These are phyloP conservation scores for Anoplophora glabripennis DNA, from an alignment of 1,140 invertebrate species.

Conservation along the genomic window DNA sequence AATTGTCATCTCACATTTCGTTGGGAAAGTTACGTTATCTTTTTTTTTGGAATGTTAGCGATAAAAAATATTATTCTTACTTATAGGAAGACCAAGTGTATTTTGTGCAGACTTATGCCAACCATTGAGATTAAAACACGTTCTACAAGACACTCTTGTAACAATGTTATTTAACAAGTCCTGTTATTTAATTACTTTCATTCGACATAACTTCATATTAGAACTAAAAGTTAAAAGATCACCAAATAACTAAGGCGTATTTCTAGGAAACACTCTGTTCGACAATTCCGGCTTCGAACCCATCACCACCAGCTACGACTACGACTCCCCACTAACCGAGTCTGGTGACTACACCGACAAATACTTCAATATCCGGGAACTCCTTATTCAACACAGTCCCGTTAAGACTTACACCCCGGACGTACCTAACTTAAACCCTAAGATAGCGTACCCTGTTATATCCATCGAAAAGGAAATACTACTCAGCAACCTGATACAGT, in stretches of 20 bases:
- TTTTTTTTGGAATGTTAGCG: too few species aligned
- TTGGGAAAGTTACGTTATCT: too few species aligned
- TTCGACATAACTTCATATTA: too few species aligned
- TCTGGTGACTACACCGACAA: conserved; percentile 51
- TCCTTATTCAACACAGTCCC: conserved; percentile 45
- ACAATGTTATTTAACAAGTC: too few species aligned
- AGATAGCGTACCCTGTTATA: conserved; percentile 41
- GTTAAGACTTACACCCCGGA: conserved; percentile 48
- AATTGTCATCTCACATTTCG: too few species aligned
- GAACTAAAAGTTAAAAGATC: too few species aligned
- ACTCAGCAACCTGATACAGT: conserved; percentile 39
- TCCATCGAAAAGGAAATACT: conserved; percentile 35
- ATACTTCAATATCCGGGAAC: conserved; percentile 46
- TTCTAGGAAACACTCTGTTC: conserved; percentile 16
- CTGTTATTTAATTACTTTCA: too few species aligned
- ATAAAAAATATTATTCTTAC: too few species aligned
- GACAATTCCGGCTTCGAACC: conserved; percentile 46
- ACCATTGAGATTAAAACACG: too few species aligned
- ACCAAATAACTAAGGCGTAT: not conserved
- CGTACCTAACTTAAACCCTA: conserved; percentile 37
- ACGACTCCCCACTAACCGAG: conserved; percentile 55
- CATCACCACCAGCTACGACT: conserved; percentile 60
- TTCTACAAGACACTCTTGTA: too few species aligned
- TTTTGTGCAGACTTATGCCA: too few species aligned
- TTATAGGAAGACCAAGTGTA: too few species aligned